Evolutionary conservation across 2,113 vertebrate species (phyloP), one percentile per base, ranked within the genome.

Genomic region (Silurus glanis): DNA sequence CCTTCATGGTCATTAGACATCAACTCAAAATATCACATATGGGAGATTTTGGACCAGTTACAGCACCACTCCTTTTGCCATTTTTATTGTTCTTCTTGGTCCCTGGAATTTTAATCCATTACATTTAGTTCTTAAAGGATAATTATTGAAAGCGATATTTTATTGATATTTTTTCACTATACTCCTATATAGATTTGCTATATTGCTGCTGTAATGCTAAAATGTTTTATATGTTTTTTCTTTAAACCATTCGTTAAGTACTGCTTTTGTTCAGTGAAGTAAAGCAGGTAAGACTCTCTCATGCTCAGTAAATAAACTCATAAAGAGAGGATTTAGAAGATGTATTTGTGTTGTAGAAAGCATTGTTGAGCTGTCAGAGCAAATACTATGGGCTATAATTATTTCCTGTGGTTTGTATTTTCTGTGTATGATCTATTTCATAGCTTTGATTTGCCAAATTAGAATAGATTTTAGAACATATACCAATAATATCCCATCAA

Each of bases 401-500:
- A 82, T 87, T 83, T 87, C 74, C 23, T 58, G 49, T 66, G 19
- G 10, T 55, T 75, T 83, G 25, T 47, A 37, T 83, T 67, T 79
- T 83, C 47, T 78, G 28, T 13, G 45, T n/a, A 78, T 45, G 49
- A 64, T 83, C 51, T 76, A 75, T 76, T 84, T 84, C 13, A 25
- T 49, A 55, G 59, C n/a, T 66, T 37, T 28, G 19, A 62, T 37
- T 56, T 55, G 25, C 66, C 21, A 66, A 64, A 61, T 78, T 74
- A 85, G n/a, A 16, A 51, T 66, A 76, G 28, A 76, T 84, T 5
- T 71, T 47, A 62, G 67, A 89, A 84, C 25, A 62, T 8, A 85
- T 49, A 56, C 55, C 45, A 21, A 61, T 74, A 85, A 78, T 37
- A 58, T 51, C 49, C 81, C 49, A 58, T 84, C 80, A 58, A 61